Base-by-base conservation (phyloP, 2,888 invertebrate genomes). In the Matsumyia berberina region DNA sequence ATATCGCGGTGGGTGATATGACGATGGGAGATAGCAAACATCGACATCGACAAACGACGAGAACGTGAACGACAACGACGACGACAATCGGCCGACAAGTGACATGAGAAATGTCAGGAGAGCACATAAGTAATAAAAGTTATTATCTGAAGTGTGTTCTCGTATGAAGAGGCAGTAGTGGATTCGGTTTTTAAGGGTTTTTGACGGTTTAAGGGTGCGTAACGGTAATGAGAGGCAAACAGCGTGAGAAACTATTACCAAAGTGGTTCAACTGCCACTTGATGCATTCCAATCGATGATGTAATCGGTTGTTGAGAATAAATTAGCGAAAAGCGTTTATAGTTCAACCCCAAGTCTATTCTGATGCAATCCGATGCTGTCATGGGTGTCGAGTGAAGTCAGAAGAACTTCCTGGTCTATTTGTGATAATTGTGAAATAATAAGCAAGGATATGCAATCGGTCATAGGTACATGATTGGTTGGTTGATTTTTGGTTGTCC, bases 41-140 rank as follows among this genome's bases (percentile, higher is more conserved):
- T 31, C 35, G 9, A 12, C 15, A 11, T 51, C 29, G 17, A 37
- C 51, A n/a, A 12, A 42, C 67, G 46, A 77, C 72, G 33, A 44
- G 24, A 7, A n/a, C n/a, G n/a, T n/a, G n/a, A n/a, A n/a, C n/a
- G n/a, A 19, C 12, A 12, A 39, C 15, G 33, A 37, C 51, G 19
- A 44, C 62, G 49, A 78, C 73, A 82, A 82, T 78, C 70, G 79
- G 69, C 66, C 73, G 79, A 79, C 85, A 85, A 85, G 85, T 85
- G 85, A 85, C 85, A 85, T 60, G 80, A 53, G 74, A 85, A 76
- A 74, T 76, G 74, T 76, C 80, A 74, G 69, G 35, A 70, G 66
- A 85, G 79, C 70, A 80, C 70, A 76, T 80, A n/a, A n/a, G 80
- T 76, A 57, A 79, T 85, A 80, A 85, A 85, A 46, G 1, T 74